A percentile compares a stretch with the other conserved stretches of the same genome.
Evolutionary conservation across 2,113 vertebrate species (phyloP).

Genomic region (Andinoacara biseriatus): DNA sequence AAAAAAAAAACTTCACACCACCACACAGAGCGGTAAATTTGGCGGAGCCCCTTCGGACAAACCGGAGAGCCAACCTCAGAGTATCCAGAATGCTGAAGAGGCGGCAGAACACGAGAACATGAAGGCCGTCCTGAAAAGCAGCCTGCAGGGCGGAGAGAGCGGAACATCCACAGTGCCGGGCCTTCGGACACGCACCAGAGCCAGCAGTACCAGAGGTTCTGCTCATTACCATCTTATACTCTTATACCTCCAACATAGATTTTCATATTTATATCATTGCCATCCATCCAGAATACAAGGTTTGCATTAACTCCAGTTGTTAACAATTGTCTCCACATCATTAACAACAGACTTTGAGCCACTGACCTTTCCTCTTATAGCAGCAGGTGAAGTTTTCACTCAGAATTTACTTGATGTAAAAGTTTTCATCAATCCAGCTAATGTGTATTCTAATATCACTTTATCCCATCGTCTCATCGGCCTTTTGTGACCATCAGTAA

Average conservation of each 20-base stretch:
- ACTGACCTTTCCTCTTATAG: neutral
- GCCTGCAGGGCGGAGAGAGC: constrained; percentile 74
- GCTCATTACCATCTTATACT: neutral
- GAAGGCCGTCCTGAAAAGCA: constrained; percentile 91
- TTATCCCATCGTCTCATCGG: neutral
- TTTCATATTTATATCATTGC: neutral
- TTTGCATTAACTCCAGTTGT: neutral
- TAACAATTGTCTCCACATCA: no score
- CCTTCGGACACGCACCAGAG: constrained; percentile 86
- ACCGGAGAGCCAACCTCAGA: constrained; percentile 81
- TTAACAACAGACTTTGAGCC: neutral
- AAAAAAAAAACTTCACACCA: no score
- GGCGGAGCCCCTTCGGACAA: constrained; percentile 76
- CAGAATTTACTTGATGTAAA: no score
- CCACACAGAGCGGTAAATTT: constrained; percentile 89
- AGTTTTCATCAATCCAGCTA: neutral
- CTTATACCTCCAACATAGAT: neutral
- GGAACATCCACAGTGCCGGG: constrained; percentile 79
- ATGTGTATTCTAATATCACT: neutral
- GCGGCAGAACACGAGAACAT: constrained; percentile 94
- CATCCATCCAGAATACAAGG: neutral
- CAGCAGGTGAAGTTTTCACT: neutral
- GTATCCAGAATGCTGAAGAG: constrained; percentile 87
- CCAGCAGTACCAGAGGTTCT: constrained; percentile 82
- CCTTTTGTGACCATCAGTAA: neutral